These are phyloP conservation scores for Peromyscus melanophrys DNA, from an alignment of 2,797 vertebrate species.

Conservation along the genomic window DNA sequence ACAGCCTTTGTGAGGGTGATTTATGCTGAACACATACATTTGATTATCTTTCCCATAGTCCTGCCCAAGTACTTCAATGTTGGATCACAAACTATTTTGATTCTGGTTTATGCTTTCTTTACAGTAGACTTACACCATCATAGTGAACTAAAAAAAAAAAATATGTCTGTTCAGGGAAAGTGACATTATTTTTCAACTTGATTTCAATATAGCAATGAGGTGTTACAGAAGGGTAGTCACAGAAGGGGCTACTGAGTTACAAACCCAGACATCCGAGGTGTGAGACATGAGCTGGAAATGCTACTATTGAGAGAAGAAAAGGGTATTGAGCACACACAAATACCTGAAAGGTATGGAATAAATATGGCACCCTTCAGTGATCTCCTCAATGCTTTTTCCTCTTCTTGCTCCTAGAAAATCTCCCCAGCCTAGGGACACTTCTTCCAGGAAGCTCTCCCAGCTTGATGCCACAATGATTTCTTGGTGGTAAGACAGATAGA, in stretches of 20 bases:
- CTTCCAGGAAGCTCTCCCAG: neutral
- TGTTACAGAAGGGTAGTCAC: neutral
- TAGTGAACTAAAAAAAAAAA: slow-evolving; percentile 24
- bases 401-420: neutral
- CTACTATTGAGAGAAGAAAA: neutral
- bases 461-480: neutral
- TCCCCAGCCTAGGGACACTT: neutral
- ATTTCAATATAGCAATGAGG: neutral
- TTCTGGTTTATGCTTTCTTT: slow-evolving; percentile 18
- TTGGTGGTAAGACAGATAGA: neutral
- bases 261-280: neutral
- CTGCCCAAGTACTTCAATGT: neutral
- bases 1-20: neutral
- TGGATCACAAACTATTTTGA: neutral
- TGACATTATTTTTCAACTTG: slow-evolving; percentile 8
- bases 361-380: neutral
- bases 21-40: rapidly evolving
- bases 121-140: neutral
- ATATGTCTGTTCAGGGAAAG: neutral
- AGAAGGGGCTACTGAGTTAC: neutral
- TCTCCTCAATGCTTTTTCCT: neutral
- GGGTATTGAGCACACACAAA: neutral
- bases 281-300: neutral
- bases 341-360: neutral
- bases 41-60: neutral